A percentile compares a stretch with the other conserved stretches of the same genome.
phyloP scores from a whole-genome alignment of 2,797 vertebrate species.

The Sebastes dallii region DNA sequence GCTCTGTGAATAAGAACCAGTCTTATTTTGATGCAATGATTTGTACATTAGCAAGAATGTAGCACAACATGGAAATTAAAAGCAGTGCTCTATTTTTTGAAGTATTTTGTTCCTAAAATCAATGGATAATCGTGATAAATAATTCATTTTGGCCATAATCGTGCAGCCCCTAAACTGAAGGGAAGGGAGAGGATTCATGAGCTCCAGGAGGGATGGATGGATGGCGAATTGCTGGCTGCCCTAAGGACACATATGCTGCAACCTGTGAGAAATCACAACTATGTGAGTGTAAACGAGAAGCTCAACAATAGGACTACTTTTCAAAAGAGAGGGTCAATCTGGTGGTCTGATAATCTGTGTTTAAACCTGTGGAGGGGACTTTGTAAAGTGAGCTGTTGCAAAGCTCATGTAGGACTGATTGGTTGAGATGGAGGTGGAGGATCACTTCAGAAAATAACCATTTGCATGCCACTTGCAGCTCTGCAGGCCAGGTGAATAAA shows the following conservation, averaged over 20 bases:
- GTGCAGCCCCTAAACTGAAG: not conserved
- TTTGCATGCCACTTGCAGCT: not conserved
- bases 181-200: not conserved
- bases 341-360: not conserved
- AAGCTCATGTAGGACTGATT: not conserved
- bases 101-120: no score
- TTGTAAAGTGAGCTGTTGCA: not conserved
- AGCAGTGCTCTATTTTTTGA: no score
- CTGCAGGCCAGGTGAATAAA: not conserved
- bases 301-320: not conserved
- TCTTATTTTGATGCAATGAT: no score
- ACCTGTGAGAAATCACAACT: constrained; percentile 55
- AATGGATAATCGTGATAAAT: no score
- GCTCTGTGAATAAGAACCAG: no score
- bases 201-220: not conserved
- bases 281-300: constrained; percentile 40
- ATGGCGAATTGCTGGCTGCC: not conserved
- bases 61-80: no score
- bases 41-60: no score
- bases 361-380: not conserved
- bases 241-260: not conserved
- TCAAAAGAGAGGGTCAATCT: no score
- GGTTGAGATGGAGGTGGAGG: not conserved
- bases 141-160: no score
- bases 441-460: not conserved